phyloP scores from a whole-genome alignment of 2,888 invertebrate species.

The Drosophila prostipennis region DNA sequence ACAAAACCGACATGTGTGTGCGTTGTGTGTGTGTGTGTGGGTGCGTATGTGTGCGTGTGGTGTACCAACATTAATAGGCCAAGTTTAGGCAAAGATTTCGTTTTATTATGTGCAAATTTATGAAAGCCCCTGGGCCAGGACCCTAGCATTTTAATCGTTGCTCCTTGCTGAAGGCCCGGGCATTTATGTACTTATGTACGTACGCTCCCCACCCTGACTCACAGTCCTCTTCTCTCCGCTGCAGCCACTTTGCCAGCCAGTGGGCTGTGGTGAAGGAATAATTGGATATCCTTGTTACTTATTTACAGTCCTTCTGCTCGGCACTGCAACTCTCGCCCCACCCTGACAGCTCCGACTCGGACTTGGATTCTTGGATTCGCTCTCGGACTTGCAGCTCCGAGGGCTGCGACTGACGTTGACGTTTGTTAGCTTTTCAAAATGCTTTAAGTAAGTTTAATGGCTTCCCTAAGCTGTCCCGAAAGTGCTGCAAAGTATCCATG shows the following conservation, averaged over 20 bases:
- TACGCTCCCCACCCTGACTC: background rate
- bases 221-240: background rate
- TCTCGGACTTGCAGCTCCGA: conserved; percentile 31
- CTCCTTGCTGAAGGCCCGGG: conserved; percentile 18
- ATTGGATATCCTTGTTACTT: conserved; percentile 77
- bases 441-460: conserved; percentile 72
- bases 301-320: conserved; percentile 49
- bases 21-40: background rate
- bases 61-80: conserved; percentile 66
- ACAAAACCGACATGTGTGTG: conserved; percentile 19
- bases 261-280: conserved; percentile 60
- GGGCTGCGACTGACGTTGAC: conserved; percentile 60
- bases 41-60: conserved; percentile 23
- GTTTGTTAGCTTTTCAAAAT: conserved; percentile 62
- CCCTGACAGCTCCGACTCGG: conserved; percentile 25
- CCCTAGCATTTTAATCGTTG: conserved; percentile 64
- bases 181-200: conserved; percentile 41
- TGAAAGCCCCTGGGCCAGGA: conserved; percentile 70
- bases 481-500: conserved; percentile 51
- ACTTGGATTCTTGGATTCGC: conserved; percentile 26
- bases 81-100: conserved; percentile 75
- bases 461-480: conserved; percentile 60
- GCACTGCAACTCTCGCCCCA: conserved; percentile 23
- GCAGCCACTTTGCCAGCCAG: conserved; percentile 36
- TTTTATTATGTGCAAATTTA: conserved; percentile 78